phyloP scores from a whole-genome alignment of 37 sponge, comb jelly and placozoan genomes.

The Tethya wilhelma region DNA sequence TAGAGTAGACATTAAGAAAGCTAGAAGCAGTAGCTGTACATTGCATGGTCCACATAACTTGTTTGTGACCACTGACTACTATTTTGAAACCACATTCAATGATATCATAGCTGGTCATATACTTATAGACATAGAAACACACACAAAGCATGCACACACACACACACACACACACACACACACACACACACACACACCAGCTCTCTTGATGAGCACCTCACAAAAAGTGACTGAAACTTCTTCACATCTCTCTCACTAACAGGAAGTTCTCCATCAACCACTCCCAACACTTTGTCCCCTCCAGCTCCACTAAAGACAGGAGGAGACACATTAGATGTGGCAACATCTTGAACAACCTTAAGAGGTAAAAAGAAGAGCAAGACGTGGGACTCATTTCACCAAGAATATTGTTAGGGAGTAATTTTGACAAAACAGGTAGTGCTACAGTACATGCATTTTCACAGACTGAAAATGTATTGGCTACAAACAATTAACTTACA shows the following conservation, averaged over 20 bases:
- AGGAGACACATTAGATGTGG: background rate
- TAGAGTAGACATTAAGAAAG: background rate
- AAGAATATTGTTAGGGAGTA: too few species aligned
- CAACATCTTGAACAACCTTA: background rate
- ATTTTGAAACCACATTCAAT: background rate
- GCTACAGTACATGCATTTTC: too few species aligned
- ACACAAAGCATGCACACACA: background rate
- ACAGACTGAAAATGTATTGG: too few species aligned
- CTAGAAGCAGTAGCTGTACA: too few species aligned
- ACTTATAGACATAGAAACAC: background rate
- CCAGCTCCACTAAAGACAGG: background rate
- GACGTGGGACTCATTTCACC: too few species aligned
- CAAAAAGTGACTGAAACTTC: background rate
- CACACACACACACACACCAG: background rate
- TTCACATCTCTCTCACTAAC: background rate
- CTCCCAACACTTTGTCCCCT: background rate
- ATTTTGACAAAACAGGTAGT: too few species aligned
- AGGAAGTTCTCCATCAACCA: background rate
- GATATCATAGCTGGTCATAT: background rate
- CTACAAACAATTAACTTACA: too few species aligned
- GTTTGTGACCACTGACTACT: too few species aligned
- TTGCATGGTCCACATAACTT: too few species aligned
- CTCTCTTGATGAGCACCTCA: background rate
- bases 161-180: background rate
- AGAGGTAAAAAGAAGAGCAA: too few species aligned